Conservation (phyloP, 2,888 invertebrate species). For the Rhingia rostrata region DNA sequence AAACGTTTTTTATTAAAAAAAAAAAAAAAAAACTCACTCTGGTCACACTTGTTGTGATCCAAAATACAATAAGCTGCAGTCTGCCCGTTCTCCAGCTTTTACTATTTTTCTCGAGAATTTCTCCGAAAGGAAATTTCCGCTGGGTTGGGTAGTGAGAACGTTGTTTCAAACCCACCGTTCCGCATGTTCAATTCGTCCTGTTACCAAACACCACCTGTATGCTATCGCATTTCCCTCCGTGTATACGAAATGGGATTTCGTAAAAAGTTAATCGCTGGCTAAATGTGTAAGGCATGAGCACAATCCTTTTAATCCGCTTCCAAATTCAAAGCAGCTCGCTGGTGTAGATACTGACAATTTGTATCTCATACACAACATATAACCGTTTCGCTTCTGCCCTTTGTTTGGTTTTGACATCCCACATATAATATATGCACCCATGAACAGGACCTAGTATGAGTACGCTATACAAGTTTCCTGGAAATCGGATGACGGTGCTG, state of each 20-base stretch:
- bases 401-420: constrained; percentile 11
- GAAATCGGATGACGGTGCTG: constrained; percentile 19
- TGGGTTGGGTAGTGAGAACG: no score
- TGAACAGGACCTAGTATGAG: not conserved
- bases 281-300: constrained; percentile 34
- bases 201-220: constrained; percentile 50
- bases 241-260: not conserved
- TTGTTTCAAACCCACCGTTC: not conserved
- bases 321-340: constrained; percentile 5
- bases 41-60: no score
- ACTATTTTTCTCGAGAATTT: no score
- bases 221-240: not conserved
- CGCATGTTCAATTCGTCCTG: constrained; percentile 6
- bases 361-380: not conserved
- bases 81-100: no score
- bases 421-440: not conserved
- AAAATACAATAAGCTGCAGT: no score
- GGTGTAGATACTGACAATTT: not conserved
- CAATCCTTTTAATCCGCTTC: constrained; percentile 38
- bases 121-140: no score
- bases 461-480: not conserved
- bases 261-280: constrained; percentile 26
- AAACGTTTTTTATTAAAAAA: no score
- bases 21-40: no score
- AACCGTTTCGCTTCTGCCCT: constrained; percentile 6